Percentiles rank a stretch among this genome's conserved stretches.
phyloP scores from a whole-genome alignment of 2,888 invertebrate species.

The Galerucella nymphaeae region DNA sequence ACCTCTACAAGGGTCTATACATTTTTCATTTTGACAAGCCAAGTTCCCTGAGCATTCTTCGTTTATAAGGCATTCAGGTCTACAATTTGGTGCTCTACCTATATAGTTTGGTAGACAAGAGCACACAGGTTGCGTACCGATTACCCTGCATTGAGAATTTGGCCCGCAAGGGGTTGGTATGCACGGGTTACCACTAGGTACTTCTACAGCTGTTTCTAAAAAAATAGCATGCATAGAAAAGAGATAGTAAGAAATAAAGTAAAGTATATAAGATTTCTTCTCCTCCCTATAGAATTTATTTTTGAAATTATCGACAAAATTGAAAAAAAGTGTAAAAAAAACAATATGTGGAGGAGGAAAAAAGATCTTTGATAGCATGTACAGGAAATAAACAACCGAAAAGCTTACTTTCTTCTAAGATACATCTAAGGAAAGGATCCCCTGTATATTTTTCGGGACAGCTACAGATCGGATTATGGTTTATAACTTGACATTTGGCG shows the following conservation, averaged over 20 bases:
- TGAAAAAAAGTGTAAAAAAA: too few relatives aligned
- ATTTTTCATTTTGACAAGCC: constrained; percentile 83
- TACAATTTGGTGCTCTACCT: constrained; percentile 73
- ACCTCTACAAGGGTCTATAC: constrained; percentile 82
- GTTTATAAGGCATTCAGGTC: constrained; percentile 76
- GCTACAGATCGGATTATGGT: constrained; percentile 89
- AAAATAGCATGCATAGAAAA: constrained; percentile 45
- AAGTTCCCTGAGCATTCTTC: constrained; percentile 79
- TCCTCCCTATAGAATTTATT: too few relatives aligned
- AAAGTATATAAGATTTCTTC: not conserved
- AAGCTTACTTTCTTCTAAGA: constrained; percentile 72
- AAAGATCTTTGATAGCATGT: not conserved
- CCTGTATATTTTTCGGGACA: constrained; percentile 83
- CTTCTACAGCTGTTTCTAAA: constrained; percentile 62
- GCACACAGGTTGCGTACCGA: constrained; percentile 70
- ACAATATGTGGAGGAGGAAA: too few relatives aligned
- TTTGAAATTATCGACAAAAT: too few relatives aligned
- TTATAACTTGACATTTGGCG: constrained; percentile 84
- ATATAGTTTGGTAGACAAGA: constrained; percentile 71
- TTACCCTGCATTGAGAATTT: constrained; percentile 71
- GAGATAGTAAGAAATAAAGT: not conserved
- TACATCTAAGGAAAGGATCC: constrained; percentile 81
- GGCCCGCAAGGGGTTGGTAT: constrained; percentile 74
- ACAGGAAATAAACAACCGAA: constrained; percentile 15
- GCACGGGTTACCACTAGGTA: constrained; percentile 69